phyloP scores from a whole-genome alignment of 2,113 vertebrate genomes.

The Uria aalge region DNA sequence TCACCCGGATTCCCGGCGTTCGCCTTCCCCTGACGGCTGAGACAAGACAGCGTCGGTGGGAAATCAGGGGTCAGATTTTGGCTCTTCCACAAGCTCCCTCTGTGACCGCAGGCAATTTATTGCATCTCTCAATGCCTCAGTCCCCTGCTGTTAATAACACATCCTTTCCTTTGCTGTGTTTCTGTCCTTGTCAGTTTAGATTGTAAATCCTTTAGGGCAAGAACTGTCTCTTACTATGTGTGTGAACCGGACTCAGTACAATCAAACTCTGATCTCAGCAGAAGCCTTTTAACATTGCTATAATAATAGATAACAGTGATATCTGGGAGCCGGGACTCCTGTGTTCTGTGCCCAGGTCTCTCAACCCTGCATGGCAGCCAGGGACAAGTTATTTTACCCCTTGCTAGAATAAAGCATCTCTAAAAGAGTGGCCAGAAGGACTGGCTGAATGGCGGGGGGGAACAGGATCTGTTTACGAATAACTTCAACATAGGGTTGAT shows the following conservation, averaged over 20 bases:
- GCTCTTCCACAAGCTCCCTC: neutral
- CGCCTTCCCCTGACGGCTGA: neutral
- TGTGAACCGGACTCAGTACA: neutral
- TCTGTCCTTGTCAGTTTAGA: constrained; percentile 50
- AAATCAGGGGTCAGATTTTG: neutral
- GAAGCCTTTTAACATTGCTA: neutral
- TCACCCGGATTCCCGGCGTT: fast-evolving
- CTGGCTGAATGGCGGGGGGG: neutral
- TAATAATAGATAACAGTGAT: neutral
- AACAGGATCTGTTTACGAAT: neutral
- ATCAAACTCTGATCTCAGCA: constrained; percentile 29
- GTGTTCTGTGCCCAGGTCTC: neutral
- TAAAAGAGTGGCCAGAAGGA: neutral
- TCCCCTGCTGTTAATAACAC: constrained; percentile 49
- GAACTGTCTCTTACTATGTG: neutral
- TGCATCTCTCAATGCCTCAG: neutral
- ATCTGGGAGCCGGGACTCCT: neutral
- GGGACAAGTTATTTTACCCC: neutral
- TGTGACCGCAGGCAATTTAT: constrained; percentile 8
- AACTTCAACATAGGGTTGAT: neutral
- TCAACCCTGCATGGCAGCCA: neutral
- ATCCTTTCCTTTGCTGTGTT: constrained; percentile 26
- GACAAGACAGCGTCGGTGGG: fast-evolving
- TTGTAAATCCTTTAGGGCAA: constrained; percentile 38
- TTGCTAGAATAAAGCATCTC: neutral